Conservation (phyloP, 2,888 invertebrate species). For the Taphrorychus bicolor region DNA sequence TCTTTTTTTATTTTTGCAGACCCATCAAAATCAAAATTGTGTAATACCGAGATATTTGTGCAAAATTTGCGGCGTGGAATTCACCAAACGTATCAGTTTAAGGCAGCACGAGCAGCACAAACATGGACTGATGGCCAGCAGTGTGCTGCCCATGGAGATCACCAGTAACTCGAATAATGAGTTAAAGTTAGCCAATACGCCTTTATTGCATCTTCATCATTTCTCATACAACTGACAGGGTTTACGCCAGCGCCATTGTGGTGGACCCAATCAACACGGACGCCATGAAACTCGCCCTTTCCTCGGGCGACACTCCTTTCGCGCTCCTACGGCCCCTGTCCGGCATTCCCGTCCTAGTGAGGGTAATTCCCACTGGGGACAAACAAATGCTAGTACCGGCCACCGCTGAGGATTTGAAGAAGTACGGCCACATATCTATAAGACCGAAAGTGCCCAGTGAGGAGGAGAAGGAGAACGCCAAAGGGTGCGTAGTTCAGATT, state of each 20-base stretch:
- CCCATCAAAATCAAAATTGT: slow-evolving; percentile 63
- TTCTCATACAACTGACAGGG: too few relatives aligned
- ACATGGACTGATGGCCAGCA: slow-evolving; percentile 56
- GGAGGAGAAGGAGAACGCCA: slow-evolving; percentile 20
- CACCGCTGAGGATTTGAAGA: slow-evolving; percentile 73
- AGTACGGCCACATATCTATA: slow-evolving; percentile 68
- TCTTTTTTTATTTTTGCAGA: slow-evolving; percentile 45
- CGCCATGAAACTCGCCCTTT: slow-evolving; percentile 71
- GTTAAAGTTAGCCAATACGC: not conserved
- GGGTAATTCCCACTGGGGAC: slow-evolving; percentile 58
- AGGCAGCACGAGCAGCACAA: slow-evolving; percentile 66
- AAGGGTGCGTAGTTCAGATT: slow-evolving; percentile 56
- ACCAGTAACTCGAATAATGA: not conserved
- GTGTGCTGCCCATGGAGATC: not conserved
- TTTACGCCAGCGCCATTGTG: slow-evolving; percentile 64
- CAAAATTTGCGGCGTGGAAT: slow-evolving; percentile 64
- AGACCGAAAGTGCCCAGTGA: slow-evolving; percentile 45
- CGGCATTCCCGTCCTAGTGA: slow-evolving; percentile 73
- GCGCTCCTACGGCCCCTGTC: slow-evolving; percentile 72
- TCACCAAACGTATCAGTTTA: slow-evolving; percentile 63
- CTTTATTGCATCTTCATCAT: not conserved
- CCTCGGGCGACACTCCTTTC: slow-evolving; percentile 73
- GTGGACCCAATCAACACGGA: slow-evolving; percentile 76
- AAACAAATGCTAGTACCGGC: slow-evolving; percentile 75
- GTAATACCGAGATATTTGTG: slow-evolving; percentile 65